Percentiles rank a stretch among this genome's conserved stretches.
These are phyloP conservation scores for Hemiprocne comata DNA, from an alignment of 2,113 vertebrate genomes.

Conservation along the genomic window DNA sequence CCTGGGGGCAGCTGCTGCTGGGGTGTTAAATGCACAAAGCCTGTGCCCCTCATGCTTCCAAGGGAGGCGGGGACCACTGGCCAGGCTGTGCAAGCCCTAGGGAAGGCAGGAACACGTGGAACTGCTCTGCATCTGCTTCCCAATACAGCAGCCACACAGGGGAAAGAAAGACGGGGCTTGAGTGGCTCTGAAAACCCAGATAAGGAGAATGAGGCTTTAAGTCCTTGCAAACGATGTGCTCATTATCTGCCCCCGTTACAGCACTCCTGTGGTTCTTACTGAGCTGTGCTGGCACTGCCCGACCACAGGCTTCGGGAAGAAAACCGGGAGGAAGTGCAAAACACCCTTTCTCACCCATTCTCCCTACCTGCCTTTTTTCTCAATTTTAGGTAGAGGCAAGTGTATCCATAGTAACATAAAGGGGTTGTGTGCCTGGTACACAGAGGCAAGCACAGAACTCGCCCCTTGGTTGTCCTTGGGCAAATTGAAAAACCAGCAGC, in stretches of 20 bases:
- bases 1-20: background rate
- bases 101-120: background rate
- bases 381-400: slow-evolving; percentile 72
- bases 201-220: background rate
- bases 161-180: background rate
- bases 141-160: background rate
- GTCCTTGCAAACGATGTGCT: background rate
- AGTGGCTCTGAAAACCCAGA: background rate
- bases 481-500: slow-evolving; percentile 74
- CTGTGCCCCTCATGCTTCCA: accelerated
- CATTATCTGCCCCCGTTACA: accelerated
- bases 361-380: slow-evolving; percentile 50
- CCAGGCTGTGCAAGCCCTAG: background rate
- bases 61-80: accelerated
- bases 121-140: background rate
- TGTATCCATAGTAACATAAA: slow-evolving; percentile 70
- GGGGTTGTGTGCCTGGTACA: slow-evolving; percentile 45
- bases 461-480: slow-evolving; percentile 66
- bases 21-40: background rate
- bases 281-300: background rate
- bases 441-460: slow-evolving; percentile 73
- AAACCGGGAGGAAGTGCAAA: background rate
- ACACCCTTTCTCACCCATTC: background rate
- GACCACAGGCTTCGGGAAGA: accelerated
- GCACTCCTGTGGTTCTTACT: background rate